Evolutionary conservation across 1,140 invertebrate species (phyloP), one percentile per base, ranked within the genome.

Genomic region (Calosoma granatense): DNA sequence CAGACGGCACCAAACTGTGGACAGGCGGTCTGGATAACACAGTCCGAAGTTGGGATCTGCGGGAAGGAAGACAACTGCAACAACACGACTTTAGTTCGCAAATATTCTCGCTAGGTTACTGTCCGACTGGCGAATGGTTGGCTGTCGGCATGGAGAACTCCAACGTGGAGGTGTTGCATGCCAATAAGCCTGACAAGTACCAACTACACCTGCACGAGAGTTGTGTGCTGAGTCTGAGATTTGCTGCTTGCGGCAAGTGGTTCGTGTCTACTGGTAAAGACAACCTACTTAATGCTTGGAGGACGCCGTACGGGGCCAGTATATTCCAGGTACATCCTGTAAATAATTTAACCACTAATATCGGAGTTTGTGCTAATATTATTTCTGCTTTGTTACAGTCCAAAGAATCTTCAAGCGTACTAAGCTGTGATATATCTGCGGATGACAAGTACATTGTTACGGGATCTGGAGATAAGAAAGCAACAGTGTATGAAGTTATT

Each of bases 251-350:
- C 72, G 96, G 95, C 63, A 97, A 98, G 76, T 99, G 96, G 95
- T 99, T 99, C 75, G 93, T 97, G 53, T 96, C 92, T 26, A 99
- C 97, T 2, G 97, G 97, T 59, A 99, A 99, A 76, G 97, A 99
- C 70, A 98, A 98, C 77, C 79, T 97, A 63, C 80, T 99, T 30
- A 98, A 98, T 74, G 94, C 93, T 30, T 99, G 96, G 96, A 82
- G 95, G 67, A 97, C 96, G 63, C 97, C 97, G 1, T 97, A 98
- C 70, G 97, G 97, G 57, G 94, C 94, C 59, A 95, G 92, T 64
- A 96, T 98, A 79, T 97, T 99, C 81, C 93, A 97, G 85, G 93
- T 97, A 70, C 70, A 59, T 66, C 14, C 20, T 26, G 15, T 47
- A 11, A 30, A 11, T 47, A 47, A 12, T 47, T 47, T 17, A 47